Evolutionary conservation across 1,140 invertebrate genomes (phyloP).

Genomic region (Vanessa atalanta): DNA sequence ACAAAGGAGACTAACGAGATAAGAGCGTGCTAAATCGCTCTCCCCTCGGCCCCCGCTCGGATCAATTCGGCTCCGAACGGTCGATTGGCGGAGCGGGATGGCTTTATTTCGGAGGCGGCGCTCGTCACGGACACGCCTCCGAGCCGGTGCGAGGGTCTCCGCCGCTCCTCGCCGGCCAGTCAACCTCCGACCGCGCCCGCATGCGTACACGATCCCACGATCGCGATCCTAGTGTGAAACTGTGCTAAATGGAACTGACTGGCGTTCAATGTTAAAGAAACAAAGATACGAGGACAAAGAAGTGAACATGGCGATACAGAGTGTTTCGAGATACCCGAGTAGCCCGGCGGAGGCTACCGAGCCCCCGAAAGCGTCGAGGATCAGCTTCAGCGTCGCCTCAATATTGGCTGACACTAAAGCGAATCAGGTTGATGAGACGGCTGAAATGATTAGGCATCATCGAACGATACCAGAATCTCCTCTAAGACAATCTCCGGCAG

Average conservation of each 20-base stretch:
- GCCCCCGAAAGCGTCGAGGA: constrained; percentile 80
- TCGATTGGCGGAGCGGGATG: constrained; percentile 74
- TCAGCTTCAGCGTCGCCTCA: constrained; percentile 87
- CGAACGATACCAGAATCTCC: constrained; percentile 75
- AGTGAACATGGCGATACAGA: constrained; percentile 81
- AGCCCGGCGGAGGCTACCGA: constrained; percentile 81
- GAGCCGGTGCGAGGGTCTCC: constrained; percentile 45
- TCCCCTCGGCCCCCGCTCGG: constrained; percentile 68
- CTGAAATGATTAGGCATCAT: constrained; percentile 76
- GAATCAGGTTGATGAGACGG: constrained; percentile 67
- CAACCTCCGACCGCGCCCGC: constrained; percentile 73
- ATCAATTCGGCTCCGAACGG: constrained; percentile 71
- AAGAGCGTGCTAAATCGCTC: constrained; percentile 79
- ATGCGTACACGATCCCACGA: constrained; percentile 76
- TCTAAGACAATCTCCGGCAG: constrained; percentile 69
- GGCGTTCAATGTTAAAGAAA: constrained; percentile 79
- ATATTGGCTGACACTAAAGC: constrained; percentile 84
- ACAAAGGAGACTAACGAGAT: constrained; percentile 81
- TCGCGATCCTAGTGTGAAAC: constrained; percentile 61
- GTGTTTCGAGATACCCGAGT: constrained; percentile 76
- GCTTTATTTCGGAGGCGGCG: constrained; percentile 50
- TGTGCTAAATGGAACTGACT: constrained; percentile 77
- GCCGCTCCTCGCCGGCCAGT: constrained; percentile 60
- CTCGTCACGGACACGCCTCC: constrained; percentile 45
- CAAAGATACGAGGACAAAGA: constrained; percentile 75